Evolutionary conservation across 2,113 vertebrate genomes (phyloP), one percentile per base, ranked within the genome.

Genomic region (Dendrocopos noguchii): DNA sequence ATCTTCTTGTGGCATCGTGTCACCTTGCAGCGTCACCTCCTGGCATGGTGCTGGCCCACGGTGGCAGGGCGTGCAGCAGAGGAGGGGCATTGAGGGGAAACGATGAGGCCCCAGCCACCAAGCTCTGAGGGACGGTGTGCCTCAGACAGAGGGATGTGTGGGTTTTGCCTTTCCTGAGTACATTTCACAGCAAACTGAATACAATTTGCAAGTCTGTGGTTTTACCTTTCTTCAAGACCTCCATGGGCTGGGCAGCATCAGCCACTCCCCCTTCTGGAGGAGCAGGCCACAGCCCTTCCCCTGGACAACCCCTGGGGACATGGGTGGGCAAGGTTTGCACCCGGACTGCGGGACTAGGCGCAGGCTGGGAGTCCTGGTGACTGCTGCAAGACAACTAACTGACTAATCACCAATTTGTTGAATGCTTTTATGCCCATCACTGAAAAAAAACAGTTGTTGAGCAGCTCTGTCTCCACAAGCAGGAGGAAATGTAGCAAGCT

Each of bases 1-100:
- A 3, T 3, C 21, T 1, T 17, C 46, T 47, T 6, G 22, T 19
- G 2, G 18, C 24, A 28, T 4, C 6, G 16, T 4, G 14, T 5
- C 2, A 2, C 44, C 52, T n/a, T 24, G 61, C 1, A 0, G n/a
- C 0, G 8, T 14, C 4, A 2, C 13, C 4, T 19, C 7, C 28
- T 21, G 2, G 19, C 19, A 33, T 2, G 4, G 42, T 6, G 20
- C 19, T 34, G 5, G 19, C 24, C 52, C 15, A 29, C 1, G 7
- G 33, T 1, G 7, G 33, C 31, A 8, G 1, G 19, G 65, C 20
- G 24, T 39, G 61, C 16, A 25, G 24, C 61, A 63, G 61, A 63
- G 33, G 61, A 63, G 10, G 10, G 34, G 24, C 16, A 6, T 34
- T 61, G 33, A 25, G 34, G 24, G 60, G 22, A 14, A 24, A 24